Base-by-base conservation (phyloP, 2,797 vertebrate species). In the Pelobates cultripes region DNA sequence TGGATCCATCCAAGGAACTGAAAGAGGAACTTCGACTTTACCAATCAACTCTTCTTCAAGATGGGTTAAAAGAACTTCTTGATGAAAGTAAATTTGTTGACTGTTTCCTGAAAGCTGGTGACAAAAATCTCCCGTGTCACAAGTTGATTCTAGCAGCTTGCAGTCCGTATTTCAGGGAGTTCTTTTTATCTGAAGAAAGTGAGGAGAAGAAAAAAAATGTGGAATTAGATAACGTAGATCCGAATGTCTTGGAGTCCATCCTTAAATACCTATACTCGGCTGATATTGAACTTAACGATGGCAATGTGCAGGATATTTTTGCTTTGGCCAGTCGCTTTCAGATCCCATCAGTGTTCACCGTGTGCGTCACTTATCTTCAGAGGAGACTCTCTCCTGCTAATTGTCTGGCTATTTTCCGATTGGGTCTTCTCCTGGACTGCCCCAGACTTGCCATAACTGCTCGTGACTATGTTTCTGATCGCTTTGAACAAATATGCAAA, bases 61-160 rank as follows among this genome's bases (percentile, higher is more conserved):
- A 99, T 75, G 98, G 98, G 85, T 94, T 99, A 79, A 97, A 97
- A 90, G 97, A 99, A 86, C 96, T 99, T 78, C 94, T 99, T 7
- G 97, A 98, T 85, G 97, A 99, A 91, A 98, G 99, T 86, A 99
- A 97, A 86, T 94, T 99, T 85, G 91, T 99, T 84, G 98, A 99
- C 88, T 97, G 97, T 73, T 90, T 95, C 85, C 88, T 99, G 3
- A 99, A 99, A 89, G 95, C 97, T 43, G 97, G 96, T 70, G 96
- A 98, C 91, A 93, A 93, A 87, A 96, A 94, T 88, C 92, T 99
- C 81, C 97, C 98, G 64, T 99, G 98, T 86, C 98, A 99, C 87
- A 94, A 93, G 86, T 90, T 99, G 88, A 98, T 99, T 87, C 86
- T 99, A 89, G 95, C 98, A 0, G 97, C 98, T 2, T 99, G 98